Base-by-base conservation (phyloP, 30 jellyfish, hydroid and myxozoan species). In the Pelagia noctiluca region DNA sequence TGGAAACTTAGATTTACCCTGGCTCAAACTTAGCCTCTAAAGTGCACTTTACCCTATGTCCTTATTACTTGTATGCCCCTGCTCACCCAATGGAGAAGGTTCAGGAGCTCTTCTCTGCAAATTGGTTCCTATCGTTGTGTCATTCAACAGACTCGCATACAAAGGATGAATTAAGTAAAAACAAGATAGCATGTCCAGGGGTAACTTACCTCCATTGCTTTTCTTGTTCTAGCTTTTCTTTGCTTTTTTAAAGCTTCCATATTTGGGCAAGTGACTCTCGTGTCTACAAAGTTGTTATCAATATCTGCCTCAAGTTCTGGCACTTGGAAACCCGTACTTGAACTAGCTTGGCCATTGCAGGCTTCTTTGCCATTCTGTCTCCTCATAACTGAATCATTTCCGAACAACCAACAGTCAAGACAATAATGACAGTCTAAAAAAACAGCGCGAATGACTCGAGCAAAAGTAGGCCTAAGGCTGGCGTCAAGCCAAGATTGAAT, bases 161-260 rank as follows among this genome's bases (percentile, higher is more conserved):
- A n/a, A n/a, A n/a, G n/a, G n/a, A 42, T 42, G 16, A 5, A 42
- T 42, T 42, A 5, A 42, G 16, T 16, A 42, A 5, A 42, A 5
- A 5, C 16, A 16, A 42, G 12, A 5, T 16, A 42, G 16, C 8
- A 42, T 16, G 57, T 42, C 12, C 8, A 42, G 16, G 16, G 57
- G 16, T 5, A 42, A 42, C 68, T 52, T 30, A 80, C 90, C 90
- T 80, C 90, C 90, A 80, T 80, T 16, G 84, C 90, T 5, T 46
- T 77, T 30, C 90, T 68, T 7, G 90, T 34, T 30, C 82, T 65
- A 2, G 69, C 76, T 32, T 71, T 61, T 36, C 90, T 75, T 21
- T 42, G 46, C 49, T 50, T 49, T 50, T 80, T 67, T 47, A 69
- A 38, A 21, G 29, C 22, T 37, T 80, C 84, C 77, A 67, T 65